A percentile compares a stretch with the other conserved stretches of the same genome.
Evolutionary conservation across 2,113 vertebrate genomes (phyloP).

Genomic region (Odontophorus gujanensis): DNA sequence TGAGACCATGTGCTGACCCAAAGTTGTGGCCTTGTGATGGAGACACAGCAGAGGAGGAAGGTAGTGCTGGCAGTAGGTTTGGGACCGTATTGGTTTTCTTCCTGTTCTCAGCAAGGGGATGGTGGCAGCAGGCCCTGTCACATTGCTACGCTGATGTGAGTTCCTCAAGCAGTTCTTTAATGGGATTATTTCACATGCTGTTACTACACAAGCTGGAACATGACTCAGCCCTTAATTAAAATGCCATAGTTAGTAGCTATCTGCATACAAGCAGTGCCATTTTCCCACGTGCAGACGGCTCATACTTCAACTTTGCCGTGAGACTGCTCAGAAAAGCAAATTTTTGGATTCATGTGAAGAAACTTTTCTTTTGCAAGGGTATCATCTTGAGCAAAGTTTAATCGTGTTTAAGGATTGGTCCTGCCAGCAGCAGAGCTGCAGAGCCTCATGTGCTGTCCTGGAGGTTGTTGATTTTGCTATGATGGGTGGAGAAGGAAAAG

Average conservation of each 20-base stretch:
- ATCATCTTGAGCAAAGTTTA: neutral
- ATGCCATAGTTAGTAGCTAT: neutral
- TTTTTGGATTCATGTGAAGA: neutral
- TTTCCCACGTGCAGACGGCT: neutral
- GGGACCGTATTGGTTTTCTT: no score
- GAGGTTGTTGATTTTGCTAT: neutral
- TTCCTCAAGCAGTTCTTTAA: rapidly evolving
- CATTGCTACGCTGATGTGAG: rapidly evolving
- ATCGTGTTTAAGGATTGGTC: neutral
- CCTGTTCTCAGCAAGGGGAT: neutral
- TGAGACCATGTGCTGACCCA: neutral
- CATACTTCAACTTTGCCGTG: neutral
- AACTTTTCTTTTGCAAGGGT: neutral
- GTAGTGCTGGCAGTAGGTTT: neutral
- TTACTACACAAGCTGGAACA: neutral
- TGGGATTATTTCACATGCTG: neutral
- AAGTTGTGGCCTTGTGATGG: neutral
- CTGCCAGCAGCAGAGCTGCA: neutral
- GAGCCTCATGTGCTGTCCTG: rapidly evolving
- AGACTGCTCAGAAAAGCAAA: neutral
- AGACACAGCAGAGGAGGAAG: neutral
- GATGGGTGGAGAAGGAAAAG: conserved; percentile 8
- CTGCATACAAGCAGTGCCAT: neutral
- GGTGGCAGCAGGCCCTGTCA: rapidly evolving
- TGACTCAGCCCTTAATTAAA: conserved; percentile 3